Percentiles rank a stretch among this genome's conserved stretches.
Conservation (phyloP, 1,140 invertebrate species). For the Magallana angulata region DNA sequence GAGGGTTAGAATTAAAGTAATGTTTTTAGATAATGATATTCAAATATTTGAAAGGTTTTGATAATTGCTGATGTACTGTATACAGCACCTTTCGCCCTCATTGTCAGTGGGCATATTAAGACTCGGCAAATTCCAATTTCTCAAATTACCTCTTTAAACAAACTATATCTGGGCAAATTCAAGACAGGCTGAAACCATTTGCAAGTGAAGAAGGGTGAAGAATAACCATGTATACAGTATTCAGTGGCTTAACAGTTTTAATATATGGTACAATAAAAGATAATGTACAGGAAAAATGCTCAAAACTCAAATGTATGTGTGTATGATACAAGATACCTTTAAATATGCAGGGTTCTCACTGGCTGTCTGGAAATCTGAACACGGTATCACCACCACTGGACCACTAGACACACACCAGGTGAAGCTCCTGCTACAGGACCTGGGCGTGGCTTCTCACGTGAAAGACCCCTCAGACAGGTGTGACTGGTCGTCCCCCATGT, state of each 20-base stretch:
- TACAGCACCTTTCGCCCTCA: too few species aligned
- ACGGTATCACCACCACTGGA: neutral
- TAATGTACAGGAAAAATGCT: neutral
- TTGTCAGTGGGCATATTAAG: too few species aligned
- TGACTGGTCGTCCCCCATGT: neutral
- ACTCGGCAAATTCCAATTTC: too few species aligned
- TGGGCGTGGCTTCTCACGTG: constrained; percentile 44
- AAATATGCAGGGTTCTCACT: constrained; percentile 47
- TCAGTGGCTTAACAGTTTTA: neutral
- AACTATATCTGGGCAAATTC: too few species aligned
- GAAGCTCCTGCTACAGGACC: constrained; percentile 40
- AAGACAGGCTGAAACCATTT: too few species aligned
- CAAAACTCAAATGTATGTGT: neutral
- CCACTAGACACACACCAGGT: constrained; percentile 30
- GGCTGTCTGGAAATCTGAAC: constrained; percentile 37
- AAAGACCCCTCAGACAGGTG: constrained; percentile 37
- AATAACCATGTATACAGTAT: neutral
- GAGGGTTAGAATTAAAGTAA: too few species aligned
- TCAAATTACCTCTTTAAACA: too few species aligned
- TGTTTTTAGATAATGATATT: too few species aligned
- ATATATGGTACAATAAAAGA: neutral
- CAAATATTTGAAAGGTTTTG: too few species aligned
- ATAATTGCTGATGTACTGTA: too few species aligned
- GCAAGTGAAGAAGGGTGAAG: neutral
- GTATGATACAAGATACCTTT: neutral